Conservation (phyloP, 2,797 vertebrate genomes). For the Coccyzus lansbergi region DNA sequence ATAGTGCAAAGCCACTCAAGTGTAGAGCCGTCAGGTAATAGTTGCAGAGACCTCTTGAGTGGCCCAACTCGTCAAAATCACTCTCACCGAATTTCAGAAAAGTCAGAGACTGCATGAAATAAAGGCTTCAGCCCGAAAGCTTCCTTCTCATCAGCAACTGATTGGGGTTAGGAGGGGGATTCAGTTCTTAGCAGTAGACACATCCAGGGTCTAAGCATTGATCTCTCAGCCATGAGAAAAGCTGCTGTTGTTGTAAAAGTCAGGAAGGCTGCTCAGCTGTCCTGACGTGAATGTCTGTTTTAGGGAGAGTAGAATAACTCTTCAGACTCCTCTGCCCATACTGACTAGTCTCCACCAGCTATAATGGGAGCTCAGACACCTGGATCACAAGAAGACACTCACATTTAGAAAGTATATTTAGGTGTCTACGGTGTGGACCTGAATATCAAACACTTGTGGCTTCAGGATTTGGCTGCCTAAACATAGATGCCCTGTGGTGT, state of each 20-base stretch:
- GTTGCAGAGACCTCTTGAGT: not conserved
- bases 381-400: not conserved
- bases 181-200: not conserved
- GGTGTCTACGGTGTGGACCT: conserved; percentile 38
- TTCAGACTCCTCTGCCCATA: not conserved
- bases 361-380: conserved; percentile 17
- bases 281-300: not conserved
- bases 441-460: conserved; percentile 32
- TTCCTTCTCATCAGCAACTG: not conserved
- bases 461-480: conserved; percentile 33
- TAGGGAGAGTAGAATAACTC: not conserved
- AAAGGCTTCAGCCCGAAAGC: not conserved
- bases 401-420: conserved; percentile 57
- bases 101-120: not conserved
- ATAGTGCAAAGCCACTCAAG: not conserved
- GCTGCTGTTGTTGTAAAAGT: not conserved
- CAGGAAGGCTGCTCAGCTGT: not conserved
- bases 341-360: not conserved
- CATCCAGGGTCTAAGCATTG: not conserved
- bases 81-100: not conserved
- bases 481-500: conserved; percentile 38
- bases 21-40: not conserved
- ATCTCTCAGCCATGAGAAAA: not conserved
- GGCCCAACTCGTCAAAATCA: not conserved
- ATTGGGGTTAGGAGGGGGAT: not conserved